Base-by-base conservation (phyloP, 2,888 invertebrate genomes). In the Harpalus rubripes region DNA sequence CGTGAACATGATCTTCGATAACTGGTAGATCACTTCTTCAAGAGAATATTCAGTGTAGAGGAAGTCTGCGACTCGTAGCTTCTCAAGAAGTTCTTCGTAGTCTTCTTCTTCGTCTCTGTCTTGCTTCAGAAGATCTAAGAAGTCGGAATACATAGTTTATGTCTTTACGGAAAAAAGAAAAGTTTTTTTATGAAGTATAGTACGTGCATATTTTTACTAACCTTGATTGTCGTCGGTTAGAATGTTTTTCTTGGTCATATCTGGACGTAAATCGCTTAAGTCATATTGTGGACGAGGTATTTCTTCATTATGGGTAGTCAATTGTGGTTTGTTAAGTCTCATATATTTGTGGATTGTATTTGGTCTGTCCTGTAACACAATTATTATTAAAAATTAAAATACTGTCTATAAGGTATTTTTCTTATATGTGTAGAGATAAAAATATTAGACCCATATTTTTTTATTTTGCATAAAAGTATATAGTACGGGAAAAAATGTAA, bases 1-100 rank as follows among this genome's bases (percentile, higher is more conserved):
- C 0, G 95, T 94, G 90, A 96, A 96, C 95, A 96, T 95, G 89
- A 96, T 95, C 92, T 96, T 96, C 22, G 96, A 96, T 78, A 96
- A 92, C 88, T 96, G 96, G 89, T 96, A 96, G 86, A 96, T 95
- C 18, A 96, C 95, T 90, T 96, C 96, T 90, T 96, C 96, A 83
- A 96, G 91, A 0, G 95, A 94, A 89, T 95, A 95, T 89, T 96
- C 95, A 0, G 95, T 95, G 91, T 95, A 95, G 7, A 95, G 92
- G 81, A 94, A 94, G 88, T 95, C 95, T 0, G 95, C 94, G 0
- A 95, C 93, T 88, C 94, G 93, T 86, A 95, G 91, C 86, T 95
- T 93, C 86, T 95, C 95, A 89, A 95, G 91, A 88, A 95, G 92
- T 88, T 95, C 95, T 87, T 95, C 95, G 88, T 95, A 95, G 86